Percentiles rank a stretch among this genome's conserved stretches.
These are phyloP conservation scores for Pogonus chalceus DNA, from an alignment of 1,140 invertebrate species.

Conservation along the genomic window DNA sequence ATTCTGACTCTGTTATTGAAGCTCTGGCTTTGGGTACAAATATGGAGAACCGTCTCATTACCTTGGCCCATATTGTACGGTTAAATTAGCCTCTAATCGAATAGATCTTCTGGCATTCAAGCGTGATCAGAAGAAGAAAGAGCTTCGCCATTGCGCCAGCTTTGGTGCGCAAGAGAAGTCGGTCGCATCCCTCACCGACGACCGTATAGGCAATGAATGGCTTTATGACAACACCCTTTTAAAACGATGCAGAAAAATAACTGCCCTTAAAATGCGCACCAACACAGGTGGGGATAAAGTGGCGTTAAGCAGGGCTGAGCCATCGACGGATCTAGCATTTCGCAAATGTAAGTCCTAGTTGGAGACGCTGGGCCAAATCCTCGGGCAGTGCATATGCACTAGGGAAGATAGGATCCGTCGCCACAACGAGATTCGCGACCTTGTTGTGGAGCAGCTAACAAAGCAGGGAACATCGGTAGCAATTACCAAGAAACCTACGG, in stretches of 20 bases:
- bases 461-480: constrained; percentile 12
- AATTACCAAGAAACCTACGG: constrained; percentile 13
- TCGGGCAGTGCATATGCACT: constrained; percentile 21
- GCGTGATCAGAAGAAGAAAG: neutral
- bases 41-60: constrained; percentile 13
- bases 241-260: constrained; percentile 17
- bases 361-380: constrained; percentile 24
- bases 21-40: constrained; percentile 14
- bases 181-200: constrained; percentile 15
- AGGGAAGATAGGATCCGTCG: constrained; percentile 20
- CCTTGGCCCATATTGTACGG: constrained; percentile 10
- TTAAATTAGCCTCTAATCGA: constrained; percentile 15
- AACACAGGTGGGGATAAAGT: constrained; percentile 17
- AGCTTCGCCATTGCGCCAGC: constrained; percentile 10
- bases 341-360: constrained; percentile 12
- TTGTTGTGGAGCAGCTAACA: constrained; percentile 14
- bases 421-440: constrained; percentile 22
- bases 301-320: constrained; percentile 16
- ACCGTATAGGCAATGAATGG: constrained; percentile 16
- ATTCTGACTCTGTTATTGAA: constrained; percentile 16
- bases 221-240: constrained; percentile 13
- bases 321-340: constrained; percentile 13
- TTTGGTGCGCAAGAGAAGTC: constrained; percentile 18
- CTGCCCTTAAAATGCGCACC: constrained; percentile 21
- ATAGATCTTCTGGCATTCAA: too few species aligned